phyloP scores from a whole-genome alignment of 2,797 vertebrate species.

The Danio aesculapii region DNA sequence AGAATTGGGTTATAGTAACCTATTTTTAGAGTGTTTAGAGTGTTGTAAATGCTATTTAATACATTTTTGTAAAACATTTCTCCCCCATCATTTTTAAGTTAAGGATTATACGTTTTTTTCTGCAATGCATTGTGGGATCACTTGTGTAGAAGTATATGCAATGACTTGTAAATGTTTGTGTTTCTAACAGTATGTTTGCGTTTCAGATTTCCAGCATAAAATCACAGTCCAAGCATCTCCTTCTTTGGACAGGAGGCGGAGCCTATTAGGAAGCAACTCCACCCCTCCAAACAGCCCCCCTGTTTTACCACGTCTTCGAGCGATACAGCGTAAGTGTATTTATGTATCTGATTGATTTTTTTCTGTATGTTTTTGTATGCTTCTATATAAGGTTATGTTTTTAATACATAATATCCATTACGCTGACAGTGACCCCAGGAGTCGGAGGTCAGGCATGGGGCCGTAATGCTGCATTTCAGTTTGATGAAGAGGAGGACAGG shows the following conservation, averaged over 20 bases:
- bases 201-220: slow-evolving; percentile 97
- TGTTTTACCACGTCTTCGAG: slow-evolving; percentile 92
- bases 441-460: slow-evolving; percentile 87
- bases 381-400: background rate
- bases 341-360: background rate
- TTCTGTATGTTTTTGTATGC: background rate
- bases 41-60: no score
- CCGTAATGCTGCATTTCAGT: slow-evolving; percentile 79
- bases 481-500: slow-evolving; percentile 88
- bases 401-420: slow-evolving; percentile 6
- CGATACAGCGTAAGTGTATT: slow-evolving; percentile 90
- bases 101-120: no score
- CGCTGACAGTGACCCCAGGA: slow-evolving; percentile 87
- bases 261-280: slow-evolving; percentile 87
- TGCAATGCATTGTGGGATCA: background rate
- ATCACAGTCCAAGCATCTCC: slow-evolving; percentile 98
- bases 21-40: no score
- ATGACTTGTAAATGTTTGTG: slow-evolving; percentile 21
- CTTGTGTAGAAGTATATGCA: background rate
- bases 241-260: slow-evolving; percentile 90
- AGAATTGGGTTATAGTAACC: no score
- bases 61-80: no score
- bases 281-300: slow-evolving; percentile 93
- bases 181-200: slow-evolving; percentile 1
- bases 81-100: no score